Base-by-base conservation (phyloP, 2,113 vertebrate genomes). In the Labeo catla region DNA sequence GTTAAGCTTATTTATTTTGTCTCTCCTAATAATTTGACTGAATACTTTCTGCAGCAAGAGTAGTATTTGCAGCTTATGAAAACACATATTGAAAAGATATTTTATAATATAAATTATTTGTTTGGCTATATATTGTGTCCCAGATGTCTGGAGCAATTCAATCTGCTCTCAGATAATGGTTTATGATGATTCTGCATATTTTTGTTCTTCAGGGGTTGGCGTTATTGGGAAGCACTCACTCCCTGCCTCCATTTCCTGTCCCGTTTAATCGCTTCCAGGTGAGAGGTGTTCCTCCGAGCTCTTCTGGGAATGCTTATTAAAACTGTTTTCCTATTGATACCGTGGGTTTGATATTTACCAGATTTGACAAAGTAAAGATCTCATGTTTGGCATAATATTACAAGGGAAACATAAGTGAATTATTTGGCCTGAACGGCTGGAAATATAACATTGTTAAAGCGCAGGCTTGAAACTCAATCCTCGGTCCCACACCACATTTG, bases 301-400 rank as follows among this genome's bases (percentile, higher is more conserved):
- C 91, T 90, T 92, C 88, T 88, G 92, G 93, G 93, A 93, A 91
- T 87, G 91, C 90, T 92, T 93, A 93, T 94, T 94, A 94, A 93
- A 94, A 91, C 91, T 91, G 91, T 93, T 94, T 94, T 94, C 91
- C 89, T 93, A 93, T 94, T 89, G 93, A 93, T 94, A 91, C 91
- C 91, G 91, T 92, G 91, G 93, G 93, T 92, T 94, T 93, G 94
- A 94, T 93, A 88, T 91, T 94, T 83, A 92, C 91, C 93, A 92
- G 91, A 87, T 94, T 89, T 93, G 94, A 95, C 94, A 94, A 93
- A 94, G 91, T 92, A 93, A 94, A 93, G 93, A 94, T 94, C 92
- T 95, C 93, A 93, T 93, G 92, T 94, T 95, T 95, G 94, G 93
- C 92, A 81, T 93, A 92, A 93, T 89, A 88, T 94, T 94, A 95